Base-by-base conservation (phyloP, 2,797 vertebrate species). In the Hydrolagus colliei region DNA sequence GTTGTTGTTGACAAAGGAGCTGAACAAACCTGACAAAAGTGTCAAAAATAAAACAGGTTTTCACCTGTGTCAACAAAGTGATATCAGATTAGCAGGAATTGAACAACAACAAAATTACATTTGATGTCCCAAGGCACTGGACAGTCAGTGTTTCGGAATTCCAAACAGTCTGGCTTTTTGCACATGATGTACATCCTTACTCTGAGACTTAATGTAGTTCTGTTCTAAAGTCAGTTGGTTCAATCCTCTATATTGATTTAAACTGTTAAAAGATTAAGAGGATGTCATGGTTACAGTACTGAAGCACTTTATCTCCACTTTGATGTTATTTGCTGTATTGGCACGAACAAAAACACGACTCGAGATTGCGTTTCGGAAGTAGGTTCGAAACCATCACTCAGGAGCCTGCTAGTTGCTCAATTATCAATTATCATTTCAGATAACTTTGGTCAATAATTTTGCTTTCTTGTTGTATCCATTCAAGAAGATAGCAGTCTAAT, bases 241-340 rank as follows among this genome's bases (percentile, higher is more conserved):
- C 32, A 79, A 27, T 32, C 22, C 22, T 80, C 67, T 80, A 27
- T 65, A 67, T 67, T 35, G 63, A 80, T 80, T 80, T 65, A 18
- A 80, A 12, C 13, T 80, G 13, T 67, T 80, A 27, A 65, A 67
- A 35, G 61, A 65, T 80, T 65, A 80, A 80, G 32, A n/a, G 61
- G 22, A 35, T 9, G 62, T 32, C 78, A 65, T 32, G 22, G 13
- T 80, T 80, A 67, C 61, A 80, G 22, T 80, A 13, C 22, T 80
- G 62, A 80, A 35, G 62, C 78, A 16, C 62, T 80, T 80, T 16
- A 80, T 67, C 62, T 65, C 14, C 27, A 80, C 22, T 67, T 80
- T 80, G 14, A 80, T 18, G 63, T 80, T 27, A n/a, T 27, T 67
- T 78, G 6, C 18, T 76, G 4, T 2, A 41, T 59, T 76, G 74